Evolutionary conservation across 2,888 invertebrate genomes (phyloP).

Genomic region (Rhabditoides inermis): DNA sequence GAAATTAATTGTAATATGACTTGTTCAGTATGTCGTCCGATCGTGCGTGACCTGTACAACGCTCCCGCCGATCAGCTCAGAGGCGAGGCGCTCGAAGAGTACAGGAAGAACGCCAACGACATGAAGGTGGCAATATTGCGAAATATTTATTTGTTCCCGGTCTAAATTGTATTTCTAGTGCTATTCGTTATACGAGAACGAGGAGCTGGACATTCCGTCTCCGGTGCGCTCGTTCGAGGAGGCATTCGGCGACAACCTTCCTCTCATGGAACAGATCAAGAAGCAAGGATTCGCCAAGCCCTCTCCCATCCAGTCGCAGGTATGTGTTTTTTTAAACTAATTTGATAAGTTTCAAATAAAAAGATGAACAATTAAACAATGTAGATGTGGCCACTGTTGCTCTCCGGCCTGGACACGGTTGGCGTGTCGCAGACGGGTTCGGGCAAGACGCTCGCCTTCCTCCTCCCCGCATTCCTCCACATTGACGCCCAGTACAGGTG

Average conservation of each 20-base stretch:
- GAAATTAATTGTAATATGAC: too few relatives aligned
- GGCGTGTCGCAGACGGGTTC: slow-evolving; percentile 91
- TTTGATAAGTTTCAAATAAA: neutral
- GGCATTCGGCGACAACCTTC: slow-evolving; percentile 20
- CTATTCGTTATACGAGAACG: slow-evolving; percentile 18
- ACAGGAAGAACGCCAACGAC: too few relatives aligned
- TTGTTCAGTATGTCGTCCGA: too few relatives aligned
- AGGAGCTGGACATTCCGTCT: slow-evolving; percentile 14
- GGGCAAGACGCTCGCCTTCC: slow-evolving; percentile 63
- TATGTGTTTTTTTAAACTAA: neutral
- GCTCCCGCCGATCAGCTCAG: too few relatives aligned
- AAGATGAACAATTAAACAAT: neutral
- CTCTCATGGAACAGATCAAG: slow-evolving; percentile 64
- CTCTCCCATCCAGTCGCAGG: slow-evolving; percentile 75
- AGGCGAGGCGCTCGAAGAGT: too few relatives aligned
- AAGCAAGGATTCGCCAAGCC: slow-evolving; percentile 74
- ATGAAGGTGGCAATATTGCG: too few relatives aligned
- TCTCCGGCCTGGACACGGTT: slow-evolving; percentile 69
- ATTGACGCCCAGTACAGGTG: slow-evolving; percentile 70
- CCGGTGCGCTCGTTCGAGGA: slow-evolving; percentile 23
- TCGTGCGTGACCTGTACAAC: too few relatives aligned
- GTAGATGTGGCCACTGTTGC: slow-evolving; percentile 7
- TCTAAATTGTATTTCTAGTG: too few relatives aligned
- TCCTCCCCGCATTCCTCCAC: slow-evolving; percentile 80
- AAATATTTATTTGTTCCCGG: too few relatives aligned